Conservation (phyloP, 1,140 invertebrate genomes). For the Calliphora vicina region DNA sequence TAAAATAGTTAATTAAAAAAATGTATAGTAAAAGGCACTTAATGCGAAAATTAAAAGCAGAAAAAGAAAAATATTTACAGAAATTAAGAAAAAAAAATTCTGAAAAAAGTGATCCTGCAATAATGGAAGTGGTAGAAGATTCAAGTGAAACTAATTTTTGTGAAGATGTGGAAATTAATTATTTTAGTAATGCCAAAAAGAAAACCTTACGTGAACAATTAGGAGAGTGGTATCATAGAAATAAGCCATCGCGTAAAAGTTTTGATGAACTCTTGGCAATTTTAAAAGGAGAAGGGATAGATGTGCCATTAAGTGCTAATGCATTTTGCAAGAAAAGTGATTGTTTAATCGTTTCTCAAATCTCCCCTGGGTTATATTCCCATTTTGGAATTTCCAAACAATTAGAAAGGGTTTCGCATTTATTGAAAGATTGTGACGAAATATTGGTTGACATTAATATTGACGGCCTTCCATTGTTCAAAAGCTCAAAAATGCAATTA, state of each 20-base stretch:
- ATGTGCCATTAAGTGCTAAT: neutral
- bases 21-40: too few relatives aligned
- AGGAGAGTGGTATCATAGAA: neutral
- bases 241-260: neutral
- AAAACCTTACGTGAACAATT: neutral
- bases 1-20: too few relatives aligned
- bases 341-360: neutral
- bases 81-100: too few relatives aligned
- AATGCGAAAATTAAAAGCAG: too few relatives aligned
- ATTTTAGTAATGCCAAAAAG: neutral
- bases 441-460: neutral
- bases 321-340: neutral
- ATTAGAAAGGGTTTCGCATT: neutral
- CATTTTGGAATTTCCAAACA: neutral
- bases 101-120: too few relatives aligned
- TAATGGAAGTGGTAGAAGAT: too few relatives aligned
- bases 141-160: too few relatives aligned
- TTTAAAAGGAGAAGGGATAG: neutral
- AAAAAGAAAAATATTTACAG: too few relatives aligned
- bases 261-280: neutral
- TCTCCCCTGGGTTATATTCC: neutral
- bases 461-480: neutral
- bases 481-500: conserved; percentile 7
- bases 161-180: too few relatives aligned
- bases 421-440: neutral